Percentiles rank a stretch among this genome's conserved stretches.
Conservation (phyloP, 2,113 vertebrate genomes). For the Hydrolagus affinis region DNA sequence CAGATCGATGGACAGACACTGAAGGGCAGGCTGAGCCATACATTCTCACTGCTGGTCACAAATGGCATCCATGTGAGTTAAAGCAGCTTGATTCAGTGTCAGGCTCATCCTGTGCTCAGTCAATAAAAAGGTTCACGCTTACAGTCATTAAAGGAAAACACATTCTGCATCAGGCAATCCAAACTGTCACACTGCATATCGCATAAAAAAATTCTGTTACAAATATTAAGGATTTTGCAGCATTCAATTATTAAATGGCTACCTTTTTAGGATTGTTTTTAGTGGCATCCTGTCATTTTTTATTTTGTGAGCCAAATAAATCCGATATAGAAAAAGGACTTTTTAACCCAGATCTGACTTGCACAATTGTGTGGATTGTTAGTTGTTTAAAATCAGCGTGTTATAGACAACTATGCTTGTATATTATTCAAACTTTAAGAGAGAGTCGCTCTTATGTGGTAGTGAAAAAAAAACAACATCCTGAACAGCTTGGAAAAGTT, state of each 20-base stretch:
- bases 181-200: background rate
- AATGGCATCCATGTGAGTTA: constrained; percentile 92
- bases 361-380: background rate
- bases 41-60: constrained; percentile 67
- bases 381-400: background rate
- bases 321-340: background rate
- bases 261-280: too few species aligned
- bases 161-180: background rate
- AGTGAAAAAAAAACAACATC: background rate
- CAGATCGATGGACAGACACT: constrained; percentile 94
- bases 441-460: background rate
- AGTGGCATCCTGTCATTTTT: too few species aligned
- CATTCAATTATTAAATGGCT: background rate
- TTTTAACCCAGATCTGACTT: background rate
- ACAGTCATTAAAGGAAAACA: background rate
- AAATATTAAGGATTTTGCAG: background rate
- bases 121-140: background rate
- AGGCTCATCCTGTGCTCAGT: constrained; percentile 51
- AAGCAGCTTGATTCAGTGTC: constrained; percentile 54
- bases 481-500: background rate
- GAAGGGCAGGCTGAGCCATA: constrained; percentile 72
- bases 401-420: too few species aligned
- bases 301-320: background rate
- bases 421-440: constrained; percentile 12
- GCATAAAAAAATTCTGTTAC: background rate